phyloP scores from a whole-genome alignment of 2,797 vertebrate genomes.

The Eidolon dupreanum region DNA sequence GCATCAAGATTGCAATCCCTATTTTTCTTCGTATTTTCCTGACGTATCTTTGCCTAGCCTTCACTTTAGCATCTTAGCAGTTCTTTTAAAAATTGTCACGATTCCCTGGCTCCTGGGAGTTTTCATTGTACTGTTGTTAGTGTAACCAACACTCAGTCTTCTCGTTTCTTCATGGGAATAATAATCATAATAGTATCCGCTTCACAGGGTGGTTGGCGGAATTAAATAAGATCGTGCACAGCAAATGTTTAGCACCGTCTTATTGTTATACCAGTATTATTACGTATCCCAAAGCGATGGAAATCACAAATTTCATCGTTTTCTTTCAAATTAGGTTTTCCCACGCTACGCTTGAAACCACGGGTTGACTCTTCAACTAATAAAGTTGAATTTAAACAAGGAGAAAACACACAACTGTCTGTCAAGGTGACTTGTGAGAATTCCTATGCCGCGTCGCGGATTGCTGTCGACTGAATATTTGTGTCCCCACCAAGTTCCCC shows the following conservation, averaged over 20 bases:
- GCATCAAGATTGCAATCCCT: fast-evolving
- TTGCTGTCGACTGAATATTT: no score
- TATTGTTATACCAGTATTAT: not conserved
- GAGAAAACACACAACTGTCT: not conserved
- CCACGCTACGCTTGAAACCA: not conserved
- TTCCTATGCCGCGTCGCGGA: not conserved
- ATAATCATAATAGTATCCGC: no score
- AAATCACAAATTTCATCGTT: not conserved
- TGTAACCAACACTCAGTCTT: not conserved
- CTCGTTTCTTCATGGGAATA: not conserved
- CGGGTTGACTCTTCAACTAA: not conserved
- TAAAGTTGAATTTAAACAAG: not conserved
- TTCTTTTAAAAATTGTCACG: not conserved
- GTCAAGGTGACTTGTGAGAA: not conserved
- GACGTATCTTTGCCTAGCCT: not conserved
- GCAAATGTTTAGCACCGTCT: not conserved
- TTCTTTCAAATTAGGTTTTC: not conserved
- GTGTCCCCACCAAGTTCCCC: fast-evolving
- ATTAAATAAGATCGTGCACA: not conserved
- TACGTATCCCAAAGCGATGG: not conserved
- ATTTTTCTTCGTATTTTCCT: not conserved
- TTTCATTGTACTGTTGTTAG: not conserved
- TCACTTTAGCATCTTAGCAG: not conserved
- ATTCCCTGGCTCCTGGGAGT: not conserved
- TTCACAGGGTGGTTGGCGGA: not conserved